Evolutionary conservation across 2,113 vertebrate species (phyloP), one percentile per base, ranked within the genome.

Genomic region (Cyphomyrus discorhynchus): DNA sequence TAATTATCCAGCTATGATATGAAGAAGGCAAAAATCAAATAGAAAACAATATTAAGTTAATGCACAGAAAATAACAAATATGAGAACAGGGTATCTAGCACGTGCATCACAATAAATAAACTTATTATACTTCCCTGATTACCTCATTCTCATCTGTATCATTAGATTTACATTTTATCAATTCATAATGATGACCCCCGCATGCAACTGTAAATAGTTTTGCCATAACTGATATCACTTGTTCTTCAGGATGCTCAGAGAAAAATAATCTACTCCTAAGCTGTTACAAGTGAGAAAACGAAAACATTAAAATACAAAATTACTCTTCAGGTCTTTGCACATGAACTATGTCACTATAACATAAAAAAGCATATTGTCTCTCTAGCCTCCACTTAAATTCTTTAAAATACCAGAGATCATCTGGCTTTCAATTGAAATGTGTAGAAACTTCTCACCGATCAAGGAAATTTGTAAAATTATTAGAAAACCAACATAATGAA

Each of bases 1-100:
- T 95, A 93, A 95, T 95, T 93, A 93, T 90, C 90, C 74, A 42
- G 86, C 92, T 84, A 83, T 0, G 5, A 2, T 39, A 74, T 83
- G 83, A 89, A 47, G 45, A 31, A 87, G 13, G 62, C 90, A 91
- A 93, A 83, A 93, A 91, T 92, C 91, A 47, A 46, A 89, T 24
- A 66, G 80, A 35, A n/a, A 27, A 89, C 58, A 90, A 77, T 49
- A 47, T 47, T 66, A 85, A 10, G 53, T 13, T 35, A 31, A 24
- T 82, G 7, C 53, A 58, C 62, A 53, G 24, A 56, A 11, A 35
- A 13, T 45, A 45, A 35, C 13, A 83, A 83, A 83, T 46, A 46
- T 83, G 15, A 83, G 19, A 84, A 84, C 8, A 24, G 0, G 6
- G 15, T 24, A 83, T 83, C 39, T 46, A 24, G 19, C 35, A 3